phyloP scores from a whole-genome alignment of 2,113 vertebrate species.

The Stercorarius parasiticus region DNA sequence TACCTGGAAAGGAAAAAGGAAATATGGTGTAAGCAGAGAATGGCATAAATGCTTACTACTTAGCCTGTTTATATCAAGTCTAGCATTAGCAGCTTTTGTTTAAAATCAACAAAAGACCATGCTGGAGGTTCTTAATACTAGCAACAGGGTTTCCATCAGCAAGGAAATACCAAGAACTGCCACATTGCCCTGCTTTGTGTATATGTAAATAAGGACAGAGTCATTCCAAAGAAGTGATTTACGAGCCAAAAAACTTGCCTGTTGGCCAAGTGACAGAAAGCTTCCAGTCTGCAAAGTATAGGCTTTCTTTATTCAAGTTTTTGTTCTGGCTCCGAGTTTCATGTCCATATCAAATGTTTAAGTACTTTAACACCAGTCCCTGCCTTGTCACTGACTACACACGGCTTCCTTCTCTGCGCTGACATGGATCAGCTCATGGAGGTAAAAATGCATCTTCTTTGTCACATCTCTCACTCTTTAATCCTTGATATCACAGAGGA shows the following conservation, averaged over 20 bases:
- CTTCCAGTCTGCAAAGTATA: background rate
- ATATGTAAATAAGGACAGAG: background rate
- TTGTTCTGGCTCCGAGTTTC: background rate
- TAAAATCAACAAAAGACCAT: background rate
- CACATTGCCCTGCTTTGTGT: background rate
- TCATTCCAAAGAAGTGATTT: background rate
- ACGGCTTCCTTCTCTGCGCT: background rate
- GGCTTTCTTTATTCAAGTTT: background rate
- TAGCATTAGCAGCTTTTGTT: background rate
- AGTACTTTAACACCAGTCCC: background rate
- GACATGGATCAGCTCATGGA: background rate
- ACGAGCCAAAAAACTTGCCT: background rate
- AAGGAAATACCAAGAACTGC: background rate
- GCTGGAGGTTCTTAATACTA: background rate
- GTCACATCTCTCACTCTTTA: background rate
- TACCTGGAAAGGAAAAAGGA: conserved; percentile 54
- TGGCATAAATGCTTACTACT: background rate
- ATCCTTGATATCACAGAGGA: background rate
- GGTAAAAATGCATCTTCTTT: background rate
- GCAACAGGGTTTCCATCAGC: background rate
- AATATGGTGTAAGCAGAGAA: background rate
- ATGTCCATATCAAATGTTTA: background rate
- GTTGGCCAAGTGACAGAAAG: background rate
- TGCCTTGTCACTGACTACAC: background rate
- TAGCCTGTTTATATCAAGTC: background rate